Base-by-base conservation (phyloP, 2,113 vertebrate genomes). In the Glaucomys volans region DNA sequence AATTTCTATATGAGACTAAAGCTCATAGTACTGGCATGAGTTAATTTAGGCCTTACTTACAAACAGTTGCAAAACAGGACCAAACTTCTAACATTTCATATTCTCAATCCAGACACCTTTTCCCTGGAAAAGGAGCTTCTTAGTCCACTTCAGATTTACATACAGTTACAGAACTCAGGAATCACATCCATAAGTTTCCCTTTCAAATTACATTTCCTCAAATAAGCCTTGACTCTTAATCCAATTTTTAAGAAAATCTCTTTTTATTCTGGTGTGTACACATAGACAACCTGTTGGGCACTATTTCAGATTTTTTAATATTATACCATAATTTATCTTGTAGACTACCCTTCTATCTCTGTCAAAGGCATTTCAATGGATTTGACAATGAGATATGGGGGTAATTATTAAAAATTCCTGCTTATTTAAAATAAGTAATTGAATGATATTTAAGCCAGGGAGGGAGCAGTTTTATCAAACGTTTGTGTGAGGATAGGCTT, bases 341-440 rank as follows among this genome's bases (percentile, higher is more conserved):
- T 54, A 77, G 16, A 7, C 6, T 84, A 24, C 26, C 26, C 54
- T 94, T 52, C 59, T 20, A 50, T 84, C 13, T 71, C 54, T 93
- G 28, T 57, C 17, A 67, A 91, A 57, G 26, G 10, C 11, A 54
- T 28, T 24, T 66, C n/a, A n/a, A 44, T 47, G 52, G 5, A 42
- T 72, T 32, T 2, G 37, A 9, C 20, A 57, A 57, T 57, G 1
- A 83, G 32, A 0, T 11, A 95, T 77, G 47, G n/a, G 35, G 26
- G 18, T 37, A 37, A 9, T 59, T 87, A 84, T 35, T 74, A 72
- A 72, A 92, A 40, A 54, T 54, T 81, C 4, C 8, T 54, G 4
- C 81, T 18, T 71, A 69, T 94, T 92, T 87, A 77, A 94, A 96
- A 79, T 82, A 67, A 69, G 10, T 52, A 88, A 47, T 22, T 90